Evolutionary conservation across 2,888 invertebrate genomes (phyloP).

Genomic region (Chydorus sphaericus): DNA sequence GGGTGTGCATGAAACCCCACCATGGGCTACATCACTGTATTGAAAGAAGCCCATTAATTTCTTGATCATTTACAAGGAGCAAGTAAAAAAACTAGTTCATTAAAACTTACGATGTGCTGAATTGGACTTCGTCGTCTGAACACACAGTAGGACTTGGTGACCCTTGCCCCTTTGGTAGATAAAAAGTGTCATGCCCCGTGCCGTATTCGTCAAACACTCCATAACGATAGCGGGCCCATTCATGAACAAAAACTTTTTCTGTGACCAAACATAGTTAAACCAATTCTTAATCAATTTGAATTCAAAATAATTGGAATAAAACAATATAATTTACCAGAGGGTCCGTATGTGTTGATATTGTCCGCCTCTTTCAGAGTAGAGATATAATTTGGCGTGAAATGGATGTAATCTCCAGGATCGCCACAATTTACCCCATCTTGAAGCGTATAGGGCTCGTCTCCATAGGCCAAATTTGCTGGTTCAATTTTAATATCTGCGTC

Average conservation of each 20-base stretch:
- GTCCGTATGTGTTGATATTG: neutral
- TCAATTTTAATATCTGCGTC: constrained; percentile 23
- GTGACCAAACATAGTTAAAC: neutral
- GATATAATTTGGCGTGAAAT: constrained; percentile 22
- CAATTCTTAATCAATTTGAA: neutral
- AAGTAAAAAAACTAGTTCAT: too few species aligned
- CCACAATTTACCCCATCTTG: constrained; percentile 24
- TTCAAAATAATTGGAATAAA: neutral
- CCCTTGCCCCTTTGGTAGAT: too few species aligned
- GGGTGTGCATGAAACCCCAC: neutral
- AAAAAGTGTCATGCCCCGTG: too few species aligned
- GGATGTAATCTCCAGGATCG: constrained; percentile 22
- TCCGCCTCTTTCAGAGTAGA: neutral
- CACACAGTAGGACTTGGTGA: too few species aligned
- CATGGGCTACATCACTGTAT: neutral
- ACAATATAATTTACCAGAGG: neutral
- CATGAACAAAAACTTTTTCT: constrained; percentile 13
- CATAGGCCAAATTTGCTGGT: constrained; percentile 21
- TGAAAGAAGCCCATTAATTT: too few species aligned
- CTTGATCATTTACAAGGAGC: too few species aligned
- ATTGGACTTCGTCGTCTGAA: too few species aligned
- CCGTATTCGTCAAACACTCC: constrained; percentile 14
- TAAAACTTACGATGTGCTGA: too few species aligned
- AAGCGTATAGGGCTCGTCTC: constrained; percentile 22
- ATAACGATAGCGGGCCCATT: constrained; percentile 14